Conservation (phyloP, 2,888 invertebrate genomes). For the Cordilura impudica region DNA sequence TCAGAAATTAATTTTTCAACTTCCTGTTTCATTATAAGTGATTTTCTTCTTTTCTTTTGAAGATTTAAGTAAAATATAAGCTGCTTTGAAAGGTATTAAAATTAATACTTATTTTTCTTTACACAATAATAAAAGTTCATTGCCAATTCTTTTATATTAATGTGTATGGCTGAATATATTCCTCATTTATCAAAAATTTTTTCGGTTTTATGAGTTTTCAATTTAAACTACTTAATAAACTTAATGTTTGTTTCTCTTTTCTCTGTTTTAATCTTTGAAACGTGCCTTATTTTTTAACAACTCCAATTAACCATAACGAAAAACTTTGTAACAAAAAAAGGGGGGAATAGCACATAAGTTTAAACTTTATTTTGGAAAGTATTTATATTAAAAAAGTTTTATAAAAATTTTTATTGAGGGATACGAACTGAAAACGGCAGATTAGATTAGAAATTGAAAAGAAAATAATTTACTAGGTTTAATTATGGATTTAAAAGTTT, state of each 20-base stretch:
- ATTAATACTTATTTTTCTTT: neutral
- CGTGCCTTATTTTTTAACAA: constrained; percentile 29
- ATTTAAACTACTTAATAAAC: neutral
- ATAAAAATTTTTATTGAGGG: neutral
- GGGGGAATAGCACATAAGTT: neutral
- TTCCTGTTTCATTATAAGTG: constrained; percentile 16
- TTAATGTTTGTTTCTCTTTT: neutral
- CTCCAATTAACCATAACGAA: constrained; percentile 39
- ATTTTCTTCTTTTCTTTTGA: neutral
- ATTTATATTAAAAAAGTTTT: constrained; percentile 7
- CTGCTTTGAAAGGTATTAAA: constrained; percentile 46
- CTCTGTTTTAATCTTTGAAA: constrained; percentile 19
- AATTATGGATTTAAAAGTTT: too few species aligned
- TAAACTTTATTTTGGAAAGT: neutral
- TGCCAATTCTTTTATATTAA: constrained; percentile 24
- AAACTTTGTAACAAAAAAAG: neutral
- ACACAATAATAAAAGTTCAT: constrained; percentile 15
- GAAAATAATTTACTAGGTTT: too few species aligned
- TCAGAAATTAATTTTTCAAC: neutral
- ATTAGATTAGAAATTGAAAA: too few species aligned
- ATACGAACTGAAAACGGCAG: too few species aligned
- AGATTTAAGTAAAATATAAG: constrained; percentile 9
- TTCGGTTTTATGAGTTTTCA: neutral
- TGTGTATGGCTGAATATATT: neutral
- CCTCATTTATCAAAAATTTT: neutral